Percentiles rank a stretch among this genome's conserved stretches.
phyloP scores from a whole-genome alignment of 2,113 vertebrate species.

The Pongo pygmaeus region DNA sequence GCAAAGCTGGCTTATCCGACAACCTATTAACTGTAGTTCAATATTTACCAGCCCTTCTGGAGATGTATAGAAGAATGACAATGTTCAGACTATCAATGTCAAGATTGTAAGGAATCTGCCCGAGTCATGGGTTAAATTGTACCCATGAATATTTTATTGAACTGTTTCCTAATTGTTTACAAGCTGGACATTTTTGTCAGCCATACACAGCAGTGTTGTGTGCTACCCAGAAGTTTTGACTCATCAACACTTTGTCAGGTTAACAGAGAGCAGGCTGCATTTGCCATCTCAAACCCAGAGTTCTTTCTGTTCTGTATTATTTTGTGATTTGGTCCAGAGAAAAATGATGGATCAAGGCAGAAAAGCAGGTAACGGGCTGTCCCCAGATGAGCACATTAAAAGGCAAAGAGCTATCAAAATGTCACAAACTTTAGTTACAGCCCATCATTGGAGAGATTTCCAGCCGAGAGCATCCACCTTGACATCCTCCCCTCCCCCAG shows the following conservation, averaged over 20 bases:
- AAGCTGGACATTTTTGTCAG: neutral
- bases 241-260: neutral
- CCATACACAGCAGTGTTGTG: fast-evolving
- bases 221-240: neutral
- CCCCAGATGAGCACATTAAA: neutral
- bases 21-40: neutral
- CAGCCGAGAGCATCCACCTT: fast-evolving
- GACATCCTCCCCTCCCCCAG: neutral
- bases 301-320: neutral
- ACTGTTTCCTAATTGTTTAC: neutral
- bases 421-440: neutral
- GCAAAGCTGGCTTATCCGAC: neutral
- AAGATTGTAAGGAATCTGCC: neutral
- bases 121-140: neutral
- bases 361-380: neutral
- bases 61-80: neutral
- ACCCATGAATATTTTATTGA: neutral
- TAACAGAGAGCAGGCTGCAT: neutral
- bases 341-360: neutral
- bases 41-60: neutral
- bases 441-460: neutral
- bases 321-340: neutral
- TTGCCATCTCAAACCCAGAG: neutral
- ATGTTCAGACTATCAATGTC: fast-evolving
- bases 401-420: neutral